Percentiles rank a stretch among this genome's conserved stretches.
Evolutionary conservation across 2,113 vertebrate genomes (phyloP).

Genomic region (Theropithecus gelada): DNA sequence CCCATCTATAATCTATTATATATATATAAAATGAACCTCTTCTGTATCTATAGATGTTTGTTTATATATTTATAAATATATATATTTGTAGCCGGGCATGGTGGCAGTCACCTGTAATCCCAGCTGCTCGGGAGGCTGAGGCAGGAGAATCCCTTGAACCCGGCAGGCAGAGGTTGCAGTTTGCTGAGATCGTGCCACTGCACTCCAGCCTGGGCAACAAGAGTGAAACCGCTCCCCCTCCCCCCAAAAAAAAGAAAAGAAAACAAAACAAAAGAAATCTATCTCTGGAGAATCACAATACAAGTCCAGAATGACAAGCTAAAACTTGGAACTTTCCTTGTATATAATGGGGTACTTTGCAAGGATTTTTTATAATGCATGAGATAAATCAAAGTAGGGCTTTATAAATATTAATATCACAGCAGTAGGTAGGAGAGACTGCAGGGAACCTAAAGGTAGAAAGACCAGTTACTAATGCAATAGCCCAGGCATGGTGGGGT

Average conservation of each 20-base stretch:
- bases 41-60: too few species aligned
- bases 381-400: neutral
- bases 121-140: too few species aligned
- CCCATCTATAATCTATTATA: too few species aligned
- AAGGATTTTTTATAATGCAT: neutral
- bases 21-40: too few species aligned
- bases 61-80: too few species aligned
- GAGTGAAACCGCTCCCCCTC: too few species aligned
- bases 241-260: fast-evolving
- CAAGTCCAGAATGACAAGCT: neutral
- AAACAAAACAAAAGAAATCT: neutral
- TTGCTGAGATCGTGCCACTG: too few species aligned
- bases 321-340: neutral
- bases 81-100: too few species aligned
- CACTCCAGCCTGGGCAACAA: too few species aligned
- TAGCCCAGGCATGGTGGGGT: neutral
- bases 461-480: neutral
- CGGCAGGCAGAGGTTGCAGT: too few species aligned
- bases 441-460: neutral
- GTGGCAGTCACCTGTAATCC: too few species aligned
- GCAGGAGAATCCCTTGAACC: too few species aligned
- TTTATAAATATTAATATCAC: neutral
- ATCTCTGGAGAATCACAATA: neutral
- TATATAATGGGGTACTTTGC: neutral
- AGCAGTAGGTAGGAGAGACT: neutral